Percentiles rank a stretch among this genome's conserved stretches.
Conservation (phyloP, 2,113 vertebrate genomes). For the Muntiacus reevesi region DNA sequence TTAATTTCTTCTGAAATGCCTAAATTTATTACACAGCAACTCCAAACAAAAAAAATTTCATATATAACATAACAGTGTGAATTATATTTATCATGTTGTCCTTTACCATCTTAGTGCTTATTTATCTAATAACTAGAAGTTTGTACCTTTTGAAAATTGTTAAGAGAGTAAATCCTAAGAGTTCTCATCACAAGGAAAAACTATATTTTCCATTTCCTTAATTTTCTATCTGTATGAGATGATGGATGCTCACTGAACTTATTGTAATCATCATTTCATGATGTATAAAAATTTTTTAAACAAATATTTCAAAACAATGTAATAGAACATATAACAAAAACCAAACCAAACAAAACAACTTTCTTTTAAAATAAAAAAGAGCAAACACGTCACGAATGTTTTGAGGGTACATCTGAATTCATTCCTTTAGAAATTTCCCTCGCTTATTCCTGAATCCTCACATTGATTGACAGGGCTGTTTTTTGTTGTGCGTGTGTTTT, state of each 20-base stretch:
- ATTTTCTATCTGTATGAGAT: background rate
- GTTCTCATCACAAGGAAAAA: background rate
- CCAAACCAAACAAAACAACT: background rate
- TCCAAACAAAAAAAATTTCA: constrained; percentile 41
- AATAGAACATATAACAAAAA: background rate
- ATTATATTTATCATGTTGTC: background rate
- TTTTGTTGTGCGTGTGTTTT: background rate
- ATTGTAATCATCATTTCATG: background rate
- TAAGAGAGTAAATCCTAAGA: background rate
- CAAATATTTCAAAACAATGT: background rate
- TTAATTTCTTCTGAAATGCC: background rate
- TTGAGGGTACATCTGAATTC: background rate
- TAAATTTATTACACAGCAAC: constrained; percentile 51
- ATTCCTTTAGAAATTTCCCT: background rate
- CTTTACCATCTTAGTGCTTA: background rate
- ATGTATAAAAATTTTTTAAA: background rate
- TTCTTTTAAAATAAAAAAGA: background rate
- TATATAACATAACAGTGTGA: background rate
- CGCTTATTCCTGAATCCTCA: background rate
- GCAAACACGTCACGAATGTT: background rate
- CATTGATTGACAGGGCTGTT: background rate
- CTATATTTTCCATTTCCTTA: background rate
- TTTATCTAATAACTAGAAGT: background rate
- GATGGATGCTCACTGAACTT: background rate
- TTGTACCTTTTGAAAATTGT: background rate